A percentile compares a stretch with the other conserved stretches of the same genome.
Conservation (phyloP, 2,113 vertebrate species). For the Hippocampus barbouri region DNA sequence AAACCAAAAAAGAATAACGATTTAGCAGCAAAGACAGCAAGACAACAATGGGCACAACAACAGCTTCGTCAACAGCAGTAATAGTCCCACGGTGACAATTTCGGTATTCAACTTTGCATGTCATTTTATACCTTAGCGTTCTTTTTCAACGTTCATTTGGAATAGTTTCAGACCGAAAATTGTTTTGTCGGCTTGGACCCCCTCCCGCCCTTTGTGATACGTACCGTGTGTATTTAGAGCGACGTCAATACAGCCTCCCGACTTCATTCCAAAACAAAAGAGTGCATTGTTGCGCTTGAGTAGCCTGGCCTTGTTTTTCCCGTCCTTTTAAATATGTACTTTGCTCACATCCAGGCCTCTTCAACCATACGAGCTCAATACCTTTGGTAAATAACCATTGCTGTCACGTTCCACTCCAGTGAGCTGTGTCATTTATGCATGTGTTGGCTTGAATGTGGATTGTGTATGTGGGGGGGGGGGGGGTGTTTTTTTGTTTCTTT, state of each 20-base stretch:
- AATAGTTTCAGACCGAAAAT: too few relatives aligned
- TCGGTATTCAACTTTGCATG: background rate
- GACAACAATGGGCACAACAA: too few relatives aligned
- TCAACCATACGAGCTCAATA: constrained; percentile 41
- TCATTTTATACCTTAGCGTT: too few relatives aligned
- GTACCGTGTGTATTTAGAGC: background rate
- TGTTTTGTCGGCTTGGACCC: too few relatives aligned
- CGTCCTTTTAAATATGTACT: constrained; percentile 27
- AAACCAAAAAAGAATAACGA: too few relatives aligned
- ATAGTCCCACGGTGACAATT: too few relatives aligned
- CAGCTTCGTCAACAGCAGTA: too few relatives aligned
- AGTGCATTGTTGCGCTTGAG: constrained; percentile 4
- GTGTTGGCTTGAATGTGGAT: constrained; percentile 15
- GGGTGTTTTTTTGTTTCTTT: background rate
- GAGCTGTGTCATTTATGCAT: constrained; percentile 54
- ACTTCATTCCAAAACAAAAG: background rate
- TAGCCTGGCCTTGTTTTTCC: constrained; percentile 17
- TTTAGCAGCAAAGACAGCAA: too few relatives aligned
- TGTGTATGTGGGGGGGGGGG: constrained; percentile 14
- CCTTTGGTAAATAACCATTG: constrained; percentile 51
- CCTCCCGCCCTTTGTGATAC: too few relatives aligned
- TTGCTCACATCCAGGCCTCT: constrained; percentile 25
- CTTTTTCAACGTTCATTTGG: background rate
- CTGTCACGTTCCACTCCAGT: constrained; percentile 48
- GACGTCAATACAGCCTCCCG: background rate